These are phyloP conservation scores for Xiphias gladius DNA, from an alignment of 2,113 vertebrate genomes.

Conservation along the genomic window DNA sequence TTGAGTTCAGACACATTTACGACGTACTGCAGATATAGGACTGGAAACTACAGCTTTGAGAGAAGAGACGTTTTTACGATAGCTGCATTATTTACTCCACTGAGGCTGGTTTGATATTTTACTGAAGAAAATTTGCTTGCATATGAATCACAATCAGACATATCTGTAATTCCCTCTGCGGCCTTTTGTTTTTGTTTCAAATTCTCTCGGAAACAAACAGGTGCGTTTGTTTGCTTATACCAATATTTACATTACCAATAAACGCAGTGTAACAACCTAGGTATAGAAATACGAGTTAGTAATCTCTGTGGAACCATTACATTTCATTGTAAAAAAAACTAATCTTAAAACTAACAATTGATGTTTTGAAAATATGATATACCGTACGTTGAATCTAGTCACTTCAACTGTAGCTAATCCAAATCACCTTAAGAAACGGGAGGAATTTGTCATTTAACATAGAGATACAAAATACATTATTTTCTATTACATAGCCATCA, in stretches of 20 bases:
- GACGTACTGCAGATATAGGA: slow-evolving; percentile 2
- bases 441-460: neutral
- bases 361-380: neutral
- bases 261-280: neutral
- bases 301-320: neutral
- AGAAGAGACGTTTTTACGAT: slow-evolving; percentile 24
- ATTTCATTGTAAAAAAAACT: neutral
- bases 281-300: neutral
- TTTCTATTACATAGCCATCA: neutral
- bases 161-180: neutral
- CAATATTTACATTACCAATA: slow-evolving; percentile 50
- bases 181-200: slow-evolving; percentile 17
- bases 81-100: neutral
- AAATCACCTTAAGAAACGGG: neutral
- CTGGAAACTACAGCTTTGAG: slow-evolving; percentile 1
- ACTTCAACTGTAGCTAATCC: neutral
- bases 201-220: neutral
- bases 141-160: neutral
- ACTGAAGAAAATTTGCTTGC: neutral
- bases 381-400: neutral
- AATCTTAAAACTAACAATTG: neutral
- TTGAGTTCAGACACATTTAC: slow-evolving; percentile 56
- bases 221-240: slow-evolving; percentile 23
- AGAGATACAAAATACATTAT: neutral
- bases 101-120: neutral